These are phyloP conservation scores for Sarcophilus harrisii DNA, from an alignment of 2,797 vertebrate species.

Conservation along the genomic window DNA sequence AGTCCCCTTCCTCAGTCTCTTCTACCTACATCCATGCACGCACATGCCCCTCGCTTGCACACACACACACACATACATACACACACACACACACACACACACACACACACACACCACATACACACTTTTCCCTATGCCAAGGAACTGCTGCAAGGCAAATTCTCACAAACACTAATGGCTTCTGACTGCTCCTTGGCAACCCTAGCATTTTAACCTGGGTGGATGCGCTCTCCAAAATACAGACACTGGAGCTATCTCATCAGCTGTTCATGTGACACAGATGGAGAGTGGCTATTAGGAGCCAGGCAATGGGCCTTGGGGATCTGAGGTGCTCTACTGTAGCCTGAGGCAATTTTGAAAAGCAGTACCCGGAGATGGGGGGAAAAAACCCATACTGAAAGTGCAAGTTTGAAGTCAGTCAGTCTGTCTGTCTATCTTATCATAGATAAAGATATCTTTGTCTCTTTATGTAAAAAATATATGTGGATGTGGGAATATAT, in stretches of 20 bases:
- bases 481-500: constrained; percentile 72
- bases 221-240: constrained; percentile 95
- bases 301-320: constrained; percentile 96
- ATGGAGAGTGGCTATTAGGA: constrained; percentile 99
- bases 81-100: background rate
- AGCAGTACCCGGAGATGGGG: constrained; percentile 94
- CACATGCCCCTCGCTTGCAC: constrained; percentile 43
- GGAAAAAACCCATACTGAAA: constrained; percentile 80
- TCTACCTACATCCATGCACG: constrained; percentile 55
- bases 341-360: constrained; percentile 97
- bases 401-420: constrained; percentile 88
- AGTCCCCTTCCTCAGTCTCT: constrained; percentile 74
- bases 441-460: constrained; percentile 86
- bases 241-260: constrained; percentile 96
- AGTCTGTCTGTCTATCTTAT: constrained; percentile 85
- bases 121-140: constrained; percentile 92
- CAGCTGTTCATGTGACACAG: constrained; percentile 99
- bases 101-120: constrained; percentile 14
- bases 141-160: constrained; percentile 99
- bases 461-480: constrained; percentile 79
- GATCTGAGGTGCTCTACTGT: constrained; percentile 99
- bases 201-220: constrained; percentile 99
- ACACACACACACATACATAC: background rate
- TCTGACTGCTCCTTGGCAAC: constrained; percentile 99
- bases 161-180: constrained; percentile 99